A percentile compares a stretch with the other conserved stretches of the same genome.
Evolutionary conservation across 2,888 invertebrate genomes (phyloP).

Genomic region (Rhingia campestris): DNA sequence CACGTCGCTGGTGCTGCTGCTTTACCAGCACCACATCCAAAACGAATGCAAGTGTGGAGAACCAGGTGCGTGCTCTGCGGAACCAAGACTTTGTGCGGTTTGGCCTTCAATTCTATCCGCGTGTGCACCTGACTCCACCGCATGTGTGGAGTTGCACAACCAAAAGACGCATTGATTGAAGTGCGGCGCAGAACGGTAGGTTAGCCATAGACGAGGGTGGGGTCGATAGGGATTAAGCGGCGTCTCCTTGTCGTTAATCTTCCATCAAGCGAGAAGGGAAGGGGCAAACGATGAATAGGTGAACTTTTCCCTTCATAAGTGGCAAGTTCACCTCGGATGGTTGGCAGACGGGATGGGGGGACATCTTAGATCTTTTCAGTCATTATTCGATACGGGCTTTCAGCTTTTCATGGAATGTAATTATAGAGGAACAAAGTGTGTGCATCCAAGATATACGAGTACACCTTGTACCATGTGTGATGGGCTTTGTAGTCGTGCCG

Average conservation of each 20-base stretch:
- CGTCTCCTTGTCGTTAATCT: slow-evolving; percentile 22
- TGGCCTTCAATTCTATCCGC: slow-evolving; percentile 56
- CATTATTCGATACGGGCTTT: slow-evolving; percentile 40
- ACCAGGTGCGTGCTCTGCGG: slow-evolving; percentile 41
- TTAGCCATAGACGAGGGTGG: slow-evolving; percentile 12
- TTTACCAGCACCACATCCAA: slow-evolving; percentile 21
- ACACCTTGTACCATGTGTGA: slow-evolving; percentile 14
- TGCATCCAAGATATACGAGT: slow-evolving; percentile 23
- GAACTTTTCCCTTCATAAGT: slow-evolving; percentile 4
- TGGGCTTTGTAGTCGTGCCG: slow-evolving; percentile 35
- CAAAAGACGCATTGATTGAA: slow-evolving; percentile 49
- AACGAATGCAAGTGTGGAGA: slow-evolving; percentile 25
- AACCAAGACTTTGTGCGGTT: slow-evolving; percentile 61
- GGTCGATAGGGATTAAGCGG: slow-evolving; percentile 20
- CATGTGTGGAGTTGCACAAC: slow-evolving; percentile 33
- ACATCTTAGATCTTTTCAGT: slow-evolving; percentile 24
- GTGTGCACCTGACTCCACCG: slow-evolving; percentile 60
- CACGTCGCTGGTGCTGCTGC: slow-evolving; percentile 4
- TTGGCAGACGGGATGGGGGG: not conserved
- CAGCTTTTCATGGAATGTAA: slow-evolving; percentile 37
- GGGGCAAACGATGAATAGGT: slow-evolving; percentile 53
- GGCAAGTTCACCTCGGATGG: not conserved
- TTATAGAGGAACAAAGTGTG: slow-evolving; percentile 55
- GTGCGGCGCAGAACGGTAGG: slow-evolving; percentile 39
- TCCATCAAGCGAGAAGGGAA: slow-evolving; percentile 23